Conservation (phyloP, 2,113 vertebrate genomes). For the Poecile atricapillus region DNA sequence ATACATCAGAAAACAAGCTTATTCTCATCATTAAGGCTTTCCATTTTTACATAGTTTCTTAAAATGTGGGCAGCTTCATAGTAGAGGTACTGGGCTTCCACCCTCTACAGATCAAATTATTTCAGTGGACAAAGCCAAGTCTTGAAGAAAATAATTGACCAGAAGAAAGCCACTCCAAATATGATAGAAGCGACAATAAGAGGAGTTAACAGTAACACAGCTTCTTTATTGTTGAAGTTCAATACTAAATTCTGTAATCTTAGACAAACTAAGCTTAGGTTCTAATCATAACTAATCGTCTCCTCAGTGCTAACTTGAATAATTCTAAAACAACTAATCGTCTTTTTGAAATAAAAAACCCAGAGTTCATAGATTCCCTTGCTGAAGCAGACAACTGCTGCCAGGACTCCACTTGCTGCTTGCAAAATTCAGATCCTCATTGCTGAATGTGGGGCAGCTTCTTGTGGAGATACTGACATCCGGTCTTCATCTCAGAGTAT, state of each 20-base stretch:
- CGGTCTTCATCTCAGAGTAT: slow-evolving; percentile 84
- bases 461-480: slow-evolving; percentile 91
- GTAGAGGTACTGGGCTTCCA: slow-evolving; percentile 16
- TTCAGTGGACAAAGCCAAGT: slow-evolving; percentile 64
- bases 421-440: slow-evolving; percentile 78
- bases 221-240: slow-evolving; percentile 50
- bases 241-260: neutral
- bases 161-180: slow-evolving; percentile 65
- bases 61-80: slow-evolving; percentile 40
- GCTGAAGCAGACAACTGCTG: slow-evolving; percentile 63
- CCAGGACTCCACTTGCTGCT: slow-evolving; percentile 75
- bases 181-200: slow-evolving; percentile 23
- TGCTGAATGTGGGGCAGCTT: slow-evolving; percentile 92
- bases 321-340: neutral
- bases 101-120: slow-evolving; percentile 4
- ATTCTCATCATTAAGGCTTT: slow-evolving; percentile 54
- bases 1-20: slow-evolving; percentile 63
- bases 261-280: too few relatives aligned
- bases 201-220: slow-evolving; percentile 36
- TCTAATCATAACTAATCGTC: too few relatives aligned
- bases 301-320: neutral
- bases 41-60: slow-evolving; percentile 38
- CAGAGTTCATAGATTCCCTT: neutral
- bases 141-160: slow-evolving; percentile 40
- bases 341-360: neutral